A percentile compares a stretch with the other conserved stretches of the same genome.
These are phyloP conservation scores for Dendrophyllia cribrosa DNA, from an alignment of 64 coral and sea anemone species.

Conservation along the genomic window DNA sequence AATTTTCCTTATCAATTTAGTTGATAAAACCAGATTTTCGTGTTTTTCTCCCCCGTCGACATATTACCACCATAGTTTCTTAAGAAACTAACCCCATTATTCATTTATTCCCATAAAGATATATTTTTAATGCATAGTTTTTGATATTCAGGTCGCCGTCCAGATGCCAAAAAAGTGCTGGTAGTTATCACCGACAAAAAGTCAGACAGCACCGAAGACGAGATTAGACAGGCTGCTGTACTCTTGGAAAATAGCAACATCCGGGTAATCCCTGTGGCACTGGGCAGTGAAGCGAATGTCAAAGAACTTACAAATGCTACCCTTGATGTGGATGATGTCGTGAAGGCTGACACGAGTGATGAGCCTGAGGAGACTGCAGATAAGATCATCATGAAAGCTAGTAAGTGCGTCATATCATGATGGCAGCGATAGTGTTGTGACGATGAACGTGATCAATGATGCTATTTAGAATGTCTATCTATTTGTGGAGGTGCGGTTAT, in stretches of 20 bases:
- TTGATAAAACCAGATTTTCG: too few species aligned
- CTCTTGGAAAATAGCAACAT: constrained; percentile 60
- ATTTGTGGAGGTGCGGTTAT: too few species aligned
- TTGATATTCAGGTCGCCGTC: constrained; percentile 13
- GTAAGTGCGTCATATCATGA: neutral
- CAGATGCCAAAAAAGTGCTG: constrained; percentile 75
- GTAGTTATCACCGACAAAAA: constrained; percentile 76
- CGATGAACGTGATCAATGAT: neutral
- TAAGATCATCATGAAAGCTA: constrained; percentile 73
- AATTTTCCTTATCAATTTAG: too few species aligned
- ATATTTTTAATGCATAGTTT: neutral
- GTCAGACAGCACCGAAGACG: constrained; percentile 65
- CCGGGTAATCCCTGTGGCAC: constrained; percentile 82
- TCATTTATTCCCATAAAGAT: too few species aligned
- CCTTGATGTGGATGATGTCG: constrained; percentile 64
- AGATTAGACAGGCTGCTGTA: constrained; percentile 52
- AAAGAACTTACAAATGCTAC: constrained; percentile 61
- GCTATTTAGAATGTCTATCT: too few species aligned
- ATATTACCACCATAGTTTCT: too few species aligned
- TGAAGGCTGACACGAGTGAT: constrained; percentile 59
- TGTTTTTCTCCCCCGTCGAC: too few species aligned
- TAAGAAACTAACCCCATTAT: too few species aligned
- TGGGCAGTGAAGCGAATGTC: constrained; percentile 65
- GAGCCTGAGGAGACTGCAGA: constrained; percentile 54
- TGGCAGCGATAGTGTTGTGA: neutral